Percentiles rank a stretch among this genome's conserved stretches.
Conservation (phyloP, 2,797 vertebrate genomes). For the Xenopus petersii region DNA sequence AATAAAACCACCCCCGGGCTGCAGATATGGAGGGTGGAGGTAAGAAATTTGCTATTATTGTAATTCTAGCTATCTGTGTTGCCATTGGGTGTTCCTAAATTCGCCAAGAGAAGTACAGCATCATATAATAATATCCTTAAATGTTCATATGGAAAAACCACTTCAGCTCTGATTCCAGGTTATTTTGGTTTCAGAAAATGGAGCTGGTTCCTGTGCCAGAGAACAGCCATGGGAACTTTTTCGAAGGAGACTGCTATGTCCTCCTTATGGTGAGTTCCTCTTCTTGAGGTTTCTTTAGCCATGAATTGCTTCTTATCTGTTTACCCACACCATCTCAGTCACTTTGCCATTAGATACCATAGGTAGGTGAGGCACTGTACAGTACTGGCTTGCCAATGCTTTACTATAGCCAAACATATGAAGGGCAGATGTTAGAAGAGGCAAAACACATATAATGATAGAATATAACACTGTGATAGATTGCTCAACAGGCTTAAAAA, state of each 20-base stretch:
- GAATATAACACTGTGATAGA: too few relatives aligned
- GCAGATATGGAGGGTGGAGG: slow-evolving; percentile 88
- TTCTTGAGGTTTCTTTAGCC: background rate
- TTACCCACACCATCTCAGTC: too few relatives aligned
- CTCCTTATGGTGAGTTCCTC: slow-evolving; percentile 70
- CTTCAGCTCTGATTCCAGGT: background rate
- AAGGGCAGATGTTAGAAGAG: too few relatives aligned
- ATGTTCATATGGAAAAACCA: background rate
- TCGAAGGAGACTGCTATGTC: slow-evolving; percentile 80
- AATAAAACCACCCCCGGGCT: slow-evolving; percentile 77
- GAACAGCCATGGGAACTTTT: slow-evolving; percentile 74
- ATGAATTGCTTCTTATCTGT: too few relatives aligned
- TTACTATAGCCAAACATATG: too few relatives aligned
- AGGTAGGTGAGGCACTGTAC: too few relatives aligned
- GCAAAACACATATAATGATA: too few relatives aligned
- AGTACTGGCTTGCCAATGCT: too few relatives aligned
- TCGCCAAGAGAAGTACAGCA: background rate
- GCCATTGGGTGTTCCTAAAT: too few relatives aligned
- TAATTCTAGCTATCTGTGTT: too few relatives aligned
- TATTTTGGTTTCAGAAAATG: slow-evolving; percentile 66
- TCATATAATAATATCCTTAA: background rate
- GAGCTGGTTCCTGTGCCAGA: slow-evolving; percentile 76
- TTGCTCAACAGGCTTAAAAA: too few relatives aligned
- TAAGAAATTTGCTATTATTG: slow-evolving; percentile 39
- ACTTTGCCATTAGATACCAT: too few relatives aligned